These are phyloP conservation scores for Pongo abelii DNA, from an alignment of 2,113 vertebrate genomes.

Conservation along the genomic window DNA sequence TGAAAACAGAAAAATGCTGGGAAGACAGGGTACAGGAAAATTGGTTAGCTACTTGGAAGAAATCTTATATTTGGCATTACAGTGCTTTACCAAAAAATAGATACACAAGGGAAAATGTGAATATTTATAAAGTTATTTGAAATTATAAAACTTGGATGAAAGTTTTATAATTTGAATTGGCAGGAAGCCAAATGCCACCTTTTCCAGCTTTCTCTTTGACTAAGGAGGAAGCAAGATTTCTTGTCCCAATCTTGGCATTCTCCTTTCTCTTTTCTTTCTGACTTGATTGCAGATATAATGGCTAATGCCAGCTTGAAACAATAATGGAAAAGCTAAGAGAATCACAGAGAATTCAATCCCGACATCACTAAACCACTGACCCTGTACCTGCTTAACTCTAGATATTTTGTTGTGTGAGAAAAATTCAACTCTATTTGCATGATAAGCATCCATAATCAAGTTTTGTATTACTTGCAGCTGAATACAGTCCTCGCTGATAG, in stretches of 20 bases:
- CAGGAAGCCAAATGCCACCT: neutral
- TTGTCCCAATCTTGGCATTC: neutral
- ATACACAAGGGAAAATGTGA: neutral
- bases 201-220: neutral
- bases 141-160: neutral
- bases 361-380: neutral
- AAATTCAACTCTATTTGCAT: constrained; percentile 9
- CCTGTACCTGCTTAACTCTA: neutral
- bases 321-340: neutral
- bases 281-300: neutral
- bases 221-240: neutral
- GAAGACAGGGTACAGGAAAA: neutral
- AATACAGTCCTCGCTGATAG: neutral
- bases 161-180: neutral
- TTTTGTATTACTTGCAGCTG: constrained; percentile 8
- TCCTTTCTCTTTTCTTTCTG: neutral
- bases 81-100: neutral
- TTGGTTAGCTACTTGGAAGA: neutral
- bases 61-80: neutral
- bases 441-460: constrained; percentile 27
- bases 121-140: constrained; percentile 2
- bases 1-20: neutral
- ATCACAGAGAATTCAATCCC: neutral
- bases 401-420: neutral
- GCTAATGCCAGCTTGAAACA: neutral